Conservation (phyloP, 2,113 vertebrate genomes). For the Cyrtonyx montezumae region DNA sequence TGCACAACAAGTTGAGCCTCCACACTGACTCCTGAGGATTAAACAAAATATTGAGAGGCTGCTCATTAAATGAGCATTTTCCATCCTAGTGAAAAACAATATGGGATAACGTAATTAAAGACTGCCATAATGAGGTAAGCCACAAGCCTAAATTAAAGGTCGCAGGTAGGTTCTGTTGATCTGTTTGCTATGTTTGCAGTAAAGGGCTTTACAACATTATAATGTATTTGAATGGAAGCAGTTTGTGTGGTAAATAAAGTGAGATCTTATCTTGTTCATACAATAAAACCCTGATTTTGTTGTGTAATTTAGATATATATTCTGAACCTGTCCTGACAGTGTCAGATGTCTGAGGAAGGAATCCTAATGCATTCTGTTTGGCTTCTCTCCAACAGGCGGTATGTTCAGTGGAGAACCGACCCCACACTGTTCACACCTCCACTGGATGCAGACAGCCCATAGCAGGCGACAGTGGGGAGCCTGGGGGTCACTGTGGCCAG, state of each 20-base stretch:
- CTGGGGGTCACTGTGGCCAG: rapidly evolving
- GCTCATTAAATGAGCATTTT: rapidly evolving
- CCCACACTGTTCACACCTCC: rapidly evolving
- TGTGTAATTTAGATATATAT: background rate
- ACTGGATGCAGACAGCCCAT: background rate
- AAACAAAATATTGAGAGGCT: rapidly evolving
- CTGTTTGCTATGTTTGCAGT: background rate
- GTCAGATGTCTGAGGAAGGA: background rate
- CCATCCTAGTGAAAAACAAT: background rate
- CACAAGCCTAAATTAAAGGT: background rate
- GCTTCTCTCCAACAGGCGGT: background rate
- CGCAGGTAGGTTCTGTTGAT: rapidly evolving
- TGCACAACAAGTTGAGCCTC: rapidly evolving
- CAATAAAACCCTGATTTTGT: rapidly evolving
- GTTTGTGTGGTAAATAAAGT: rapidly evolving
- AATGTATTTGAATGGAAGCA: rapidly evolving
- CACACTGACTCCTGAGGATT: rapidly evolving
- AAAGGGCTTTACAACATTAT: rapidly evolving
- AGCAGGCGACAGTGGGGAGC: rapidly evolving
- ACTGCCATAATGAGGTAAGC: background rate
- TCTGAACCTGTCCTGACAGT: background rate
- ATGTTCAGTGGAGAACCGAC: rapidly evolving
- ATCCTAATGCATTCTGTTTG: background rate
- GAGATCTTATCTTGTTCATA: rapidly evolving
- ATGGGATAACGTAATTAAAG: background rate